Evolutionary conservation across 2,888 invertebrate species (phyloP).

Genomic region (Mythimna ferrago): DNA sequence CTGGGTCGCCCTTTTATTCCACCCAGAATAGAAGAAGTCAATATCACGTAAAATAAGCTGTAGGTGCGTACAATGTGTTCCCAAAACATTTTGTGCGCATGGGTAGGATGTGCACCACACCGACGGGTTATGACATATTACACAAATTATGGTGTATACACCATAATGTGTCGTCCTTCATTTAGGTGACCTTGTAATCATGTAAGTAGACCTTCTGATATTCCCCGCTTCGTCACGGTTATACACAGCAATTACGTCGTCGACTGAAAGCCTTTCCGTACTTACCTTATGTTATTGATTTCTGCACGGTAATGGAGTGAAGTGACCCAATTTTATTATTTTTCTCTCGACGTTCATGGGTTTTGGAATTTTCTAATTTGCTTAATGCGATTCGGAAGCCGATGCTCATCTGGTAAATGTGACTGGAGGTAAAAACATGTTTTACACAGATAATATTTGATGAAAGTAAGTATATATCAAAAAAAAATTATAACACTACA

Average conservation of each 20-base stretch:
- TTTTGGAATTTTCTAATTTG: constrained; percentile 49
- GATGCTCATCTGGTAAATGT: constrained; percentile 11
- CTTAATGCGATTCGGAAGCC: constrained; percentile 41
- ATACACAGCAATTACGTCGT: constrained; percentile 69
- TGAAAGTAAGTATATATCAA: no score
- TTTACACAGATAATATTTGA: neutral
- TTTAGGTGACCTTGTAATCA: neutral
- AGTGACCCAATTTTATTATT: constrained; percentile 71
- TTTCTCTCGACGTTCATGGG: constrained; percentile 50
- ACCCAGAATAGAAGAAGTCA: no score
- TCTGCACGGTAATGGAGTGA: constrained; percentile 70
- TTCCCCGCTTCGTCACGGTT: neutral
- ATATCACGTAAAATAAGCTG: no score
- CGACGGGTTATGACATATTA: no score
- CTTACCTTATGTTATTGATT: constrained; percentile 75
- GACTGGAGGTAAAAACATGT: constrained; percentile 7
- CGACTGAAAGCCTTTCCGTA: constrained; percentile 69
- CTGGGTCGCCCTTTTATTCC: no score
- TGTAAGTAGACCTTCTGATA: constrained; percentile 32
- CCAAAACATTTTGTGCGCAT: no score
- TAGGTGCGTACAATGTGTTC: no score
- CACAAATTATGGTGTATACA: no score
- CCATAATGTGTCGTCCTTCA: no score
- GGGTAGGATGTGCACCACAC: no score
- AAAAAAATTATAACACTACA: no score